phyloP scores from a whole-genome alignment of 2,113 vertebrate genomes.

The Xiphophorus maculatus region DNA sequence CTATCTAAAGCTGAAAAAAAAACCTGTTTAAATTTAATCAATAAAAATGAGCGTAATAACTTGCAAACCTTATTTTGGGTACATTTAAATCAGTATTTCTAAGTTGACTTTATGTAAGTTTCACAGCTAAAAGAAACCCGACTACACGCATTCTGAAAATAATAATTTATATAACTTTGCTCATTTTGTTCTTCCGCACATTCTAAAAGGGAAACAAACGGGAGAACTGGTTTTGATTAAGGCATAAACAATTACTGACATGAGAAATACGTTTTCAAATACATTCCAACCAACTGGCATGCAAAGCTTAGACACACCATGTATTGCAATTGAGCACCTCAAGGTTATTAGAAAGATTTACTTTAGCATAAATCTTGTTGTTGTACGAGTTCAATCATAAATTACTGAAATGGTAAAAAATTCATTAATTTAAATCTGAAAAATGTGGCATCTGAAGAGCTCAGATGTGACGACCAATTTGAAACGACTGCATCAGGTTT shows the following conservation, averaged over 20 bases:
- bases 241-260: neutral
- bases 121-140: too few species aligned
- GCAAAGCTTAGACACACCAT: neutral
- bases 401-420: neutral
- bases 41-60: too few species aligned
- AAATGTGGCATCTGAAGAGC: neutral
- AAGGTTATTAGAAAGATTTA: neutral
- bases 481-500: neutral
- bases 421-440: neutral
- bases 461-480: neutral
- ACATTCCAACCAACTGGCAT: neutral
- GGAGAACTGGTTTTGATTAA: neutral
- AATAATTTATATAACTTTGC: neutral
- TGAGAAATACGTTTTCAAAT: neutral
- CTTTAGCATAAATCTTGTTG: neutral
- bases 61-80: too few species aligned
- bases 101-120: neutral
- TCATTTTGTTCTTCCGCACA: neutral
- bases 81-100: too few species aligned
- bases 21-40: too few species aligned
- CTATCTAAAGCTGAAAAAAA: constrained; percentile 8
- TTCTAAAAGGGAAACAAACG: neutral
- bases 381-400: neutral
- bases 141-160: neutral
- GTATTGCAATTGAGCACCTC: neutral